phyloP scores from a whole-genome alignment of 2,113 vertebrate genomes.

The Rafetus swinhoei region DNA sequence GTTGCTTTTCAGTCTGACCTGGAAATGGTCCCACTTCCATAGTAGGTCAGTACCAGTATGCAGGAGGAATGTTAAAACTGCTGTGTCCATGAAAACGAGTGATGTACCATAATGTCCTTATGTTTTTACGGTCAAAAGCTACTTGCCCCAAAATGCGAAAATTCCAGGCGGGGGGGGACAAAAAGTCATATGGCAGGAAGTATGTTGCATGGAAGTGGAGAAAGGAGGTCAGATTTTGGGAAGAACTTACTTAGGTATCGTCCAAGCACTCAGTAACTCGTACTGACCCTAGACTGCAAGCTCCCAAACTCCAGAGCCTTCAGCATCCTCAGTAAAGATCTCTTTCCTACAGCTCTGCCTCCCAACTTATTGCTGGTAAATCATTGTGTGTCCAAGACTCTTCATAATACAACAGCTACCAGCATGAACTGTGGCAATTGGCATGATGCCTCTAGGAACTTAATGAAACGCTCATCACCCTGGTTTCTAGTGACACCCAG shows the following conservation, averaged over 20 bases:
- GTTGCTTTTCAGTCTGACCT: background rate
- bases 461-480: background rate
- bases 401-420: background rate
- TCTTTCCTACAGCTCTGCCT: rapidly evolving
- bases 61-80: background rate
- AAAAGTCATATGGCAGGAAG: background rate
- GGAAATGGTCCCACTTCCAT: background rate
- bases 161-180: background rate
- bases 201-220: background rate
- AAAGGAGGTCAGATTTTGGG: background rate
- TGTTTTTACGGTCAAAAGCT: background rate
- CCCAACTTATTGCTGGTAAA: background rate
- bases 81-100: background rate
- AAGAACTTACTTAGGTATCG: background rate
- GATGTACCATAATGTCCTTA: background rate
- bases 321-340: background rate
- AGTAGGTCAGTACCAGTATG: background rate
- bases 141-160: background rate
- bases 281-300: background rate
- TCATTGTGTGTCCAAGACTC: rapidly evolving
- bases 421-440: background rate
- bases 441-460: background rate
- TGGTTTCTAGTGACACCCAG: no score
- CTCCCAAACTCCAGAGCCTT: background rate
- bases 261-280: background rate